Percentiles rank a stretch among this genome's conserved stretches.
Conservation (phyloP, 2,113 vertebrate genomes). For the Aphyosemion australe region DNA sequence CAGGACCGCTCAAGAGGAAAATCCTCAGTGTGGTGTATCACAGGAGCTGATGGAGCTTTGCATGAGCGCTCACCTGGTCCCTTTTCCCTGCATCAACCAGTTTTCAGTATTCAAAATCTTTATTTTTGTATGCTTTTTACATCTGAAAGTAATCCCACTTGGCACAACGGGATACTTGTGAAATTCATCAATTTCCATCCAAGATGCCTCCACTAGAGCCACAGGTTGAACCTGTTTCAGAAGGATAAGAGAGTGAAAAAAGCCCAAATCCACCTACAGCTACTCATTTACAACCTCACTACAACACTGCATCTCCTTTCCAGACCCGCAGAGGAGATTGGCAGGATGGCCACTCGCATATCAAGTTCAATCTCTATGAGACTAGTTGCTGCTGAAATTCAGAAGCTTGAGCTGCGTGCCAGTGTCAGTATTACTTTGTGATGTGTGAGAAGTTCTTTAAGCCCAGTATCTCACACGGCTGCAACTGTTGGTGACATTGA, state of each 20-base stretch:
- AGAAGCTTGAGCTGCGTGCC: too few relatives aligned
- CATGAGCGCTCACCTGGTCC: not conserved
- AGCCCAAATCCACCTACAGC: not conserved
- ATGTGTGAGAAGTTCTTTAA: too few relatives aligned
- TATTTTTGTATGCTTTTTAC: not conserved
- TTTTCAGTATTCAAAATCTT: not conserved
- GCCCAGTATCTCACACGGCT: too few relatives aligned
- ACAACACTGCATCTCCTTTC: not conserved
- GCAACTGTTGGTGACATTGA: too few relatives aligned
- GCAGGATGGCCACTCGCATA: too few relatives aligned
- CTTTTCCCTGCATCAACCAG: not conserved
- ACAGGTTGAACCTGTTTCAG: not conserved
- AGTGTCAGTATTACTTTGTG: too few relatives aligned
- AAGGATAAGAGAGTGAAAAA: not conserved
- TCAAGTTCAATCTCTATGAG: too few relatives aligned
- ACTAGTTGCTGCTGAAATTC: too few relatives aligned
- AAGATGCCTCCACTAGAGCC: not conserved
- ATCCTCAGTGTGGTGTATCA: not conserved
- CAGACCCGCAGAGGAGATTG: too few relatives aligned
- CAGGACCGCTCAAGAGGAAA: conserved; percentile 3
- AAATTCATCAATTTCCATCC: not conserved
- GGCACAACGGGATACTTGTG: not conserved
- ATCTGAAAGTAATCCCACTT: not conserved
- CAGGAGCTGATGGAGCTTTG: not conserved
- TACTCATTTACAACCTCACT: not conserved